These are phyloP conservation scores for Drosophila tropicalis DNA, from an alignment of 1,140 invertebrate genomes.

Conservation along the genomic window DNA sequence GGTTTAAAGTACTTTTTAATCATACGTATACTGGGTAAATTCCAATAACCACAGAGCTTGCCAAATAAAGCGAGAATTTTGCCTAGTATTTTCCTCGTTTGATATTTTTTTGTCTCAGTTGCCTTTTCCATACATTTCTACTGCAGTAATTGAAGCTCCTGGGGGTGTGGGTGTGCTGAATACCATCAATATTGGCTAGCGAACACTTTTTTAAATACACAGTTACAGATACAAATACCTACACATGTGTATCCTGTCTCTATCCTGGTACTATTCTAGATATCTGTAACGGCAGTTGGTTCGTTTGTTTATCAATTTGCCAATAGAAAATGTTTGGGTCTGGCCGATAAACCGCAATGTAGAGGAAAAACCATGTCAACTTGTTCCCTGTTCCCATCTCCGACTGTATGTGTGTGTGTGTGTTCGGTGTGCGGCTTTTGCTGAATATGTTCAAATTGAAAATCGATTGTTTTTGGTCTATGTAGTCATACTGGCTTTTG, in stretches of 20 bases:
- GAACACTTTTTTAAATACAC: slow-evolving; percentile 69
- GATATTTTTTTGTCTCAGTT: not conserved
- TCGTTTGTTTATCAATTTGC: slow-evolving; percentile 74
- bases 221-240: slow-evolving; percentile 36
- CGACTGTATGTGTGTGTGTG: too few species aligned
- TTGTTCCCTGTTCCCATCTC: slow-evolving; percentile 8
- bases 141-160: slow-evolving; percentile 62
- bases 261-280: slow-evolving; percentile 18
- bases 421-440: slow-evolving; percentile 29
- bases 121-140: slow-evolving; percentile 13
- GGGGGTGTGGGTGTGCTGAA: slow-evolving; percentile 22
- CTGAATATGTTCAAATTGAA: slow-evolving; percentile 46
- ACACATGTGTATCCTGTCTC: slow-evolving; percentile 21
- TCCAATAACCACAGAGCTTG: slow-evolving; percentile 33
- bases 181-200: slow-evolving; percentile 75
- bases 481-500: slow-evolving; percentile 10
- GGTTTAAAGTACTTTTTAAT: not conserved
- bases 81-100: not conserved
- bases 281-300: slow-evolving; percentile 38
- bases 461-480: slow-evolving; percentile 37
- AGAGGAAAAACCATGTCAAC: slow-evolving; percentile 45
- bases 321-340: slow-evolving; percentile 29
- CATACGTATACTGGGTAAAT: not conserved
- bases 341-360: slow-evolving; percentile 35
- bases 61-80: slow-evolving; percentile 48